Percentiles rank a stretch among this genome's conserved stretches.
phyloP scores from a whole-genome alignment of 2,888 invertebrate genomes.

The Endotricha flammealis region DNA sequence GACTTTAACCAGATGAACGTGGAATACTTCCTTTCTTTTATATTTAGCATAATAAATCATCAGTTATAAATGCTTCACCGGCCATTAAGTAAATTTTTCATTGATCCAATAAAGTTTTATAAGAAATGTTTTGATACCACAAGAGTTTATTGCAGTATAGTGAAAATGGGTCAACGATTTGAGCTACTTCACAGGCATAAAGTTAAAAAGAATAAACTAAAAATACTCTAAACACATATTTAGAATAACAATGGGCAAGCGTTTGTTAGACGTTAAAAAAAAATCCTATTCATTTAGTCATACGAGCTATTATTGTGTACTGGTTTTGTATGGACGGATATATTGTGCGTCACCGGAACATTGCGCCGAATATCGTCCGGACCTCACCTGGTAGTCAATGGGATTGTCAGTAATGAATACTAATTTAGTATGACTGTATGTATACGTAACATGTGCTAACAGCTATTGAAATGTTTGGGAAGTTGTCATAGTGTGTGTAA shows the following conservation, averaged over 20 bases:
- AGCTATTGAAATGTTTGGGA: constrained; percentile 2
- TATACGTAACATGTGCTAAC: constrained; percentile 14
- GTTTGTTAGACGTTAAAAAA: constrained; percentile 16
- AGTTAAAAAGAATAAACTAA: constrained; percentile 39
- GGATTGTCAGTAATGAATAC: constrained; percentile 43
- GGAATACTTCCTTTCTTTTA: too few species aligned
- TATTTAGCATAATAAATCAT: too few species aligned
- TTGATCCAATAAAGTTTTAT: too few species aligned
- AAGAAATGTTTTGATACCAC: constrained; percentile 4
- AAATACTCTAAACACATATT: constrained; percentile 42
- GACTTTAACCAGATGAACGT: too few species aligned
- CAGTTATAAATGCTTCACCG: too few species aligned
- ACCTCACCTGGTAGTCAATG: constrained; percentile 48
- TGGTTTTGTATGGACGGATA: constrained; percentile 33
- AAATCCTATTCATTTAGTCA: not conserved
- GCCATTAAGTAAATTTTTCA: too few species aligned
- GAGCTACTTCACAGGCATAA: constrained; percentile 37
- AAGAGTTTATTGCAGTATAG: constrained; percentile 5
- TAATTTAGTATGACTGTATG: constrained; percentile 25
- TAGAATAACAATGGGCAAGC: constrained; percentile 51
- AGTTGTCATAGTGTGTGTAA: not conserved
- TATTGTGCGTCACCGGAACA: constrained; percentile 60
- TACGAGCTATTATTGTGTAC: constrained; percentile 1
- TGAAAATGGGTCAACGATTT: constrained; percentile 46
- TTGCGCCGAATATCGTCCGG: constrained; percentile 47